phyloP scores from a whole-genome alignment of 2,888 invertebrate species.

The Sycophila texana region DNA sequence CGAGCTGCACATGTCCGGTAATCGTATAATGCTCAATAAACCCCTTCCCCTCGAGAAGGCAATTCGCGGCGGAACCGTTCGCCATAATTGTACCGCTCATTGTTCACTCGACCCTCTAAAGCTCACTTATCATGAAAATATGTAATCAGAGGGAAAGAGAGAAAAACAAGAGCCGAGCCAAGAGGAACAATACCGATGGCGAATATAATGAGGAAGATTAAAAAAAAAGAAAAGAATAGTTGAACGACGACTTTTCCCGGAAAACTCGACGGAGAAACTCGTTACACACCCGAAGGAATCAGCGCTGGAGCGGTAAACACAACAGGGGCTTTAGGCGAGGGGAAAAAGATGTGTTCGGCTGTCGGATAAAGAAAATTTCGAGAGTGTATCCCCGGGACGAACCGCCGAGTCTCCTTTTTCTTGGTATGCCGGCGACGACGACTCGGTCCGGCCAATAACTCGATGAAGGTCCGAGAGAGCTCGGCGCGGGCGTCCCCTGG shows the following conservation, averaged over 20 bases:
- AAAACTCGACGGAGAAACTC: no score
- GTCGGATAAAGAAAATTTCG: conserved; percentile 23
- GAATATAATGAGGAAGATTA: no score
- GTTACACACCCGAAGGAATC: not conserved
- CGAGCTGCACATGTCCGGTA: not conserved
- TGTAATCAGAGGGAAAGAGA: not conserved
- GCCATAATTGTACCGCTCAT: conserved; percentile 2
- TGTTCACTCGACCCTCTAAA: conserved; percentile 11
- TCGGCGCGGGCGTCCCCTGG: not conserved
- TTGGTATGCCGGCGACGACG: not conserved
- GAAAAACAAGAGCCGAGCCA: not conserved
- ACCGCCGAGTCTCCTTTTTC: not conserved
- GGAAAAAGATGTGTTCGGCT: not conserved
- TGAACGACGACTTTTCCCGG: no score
- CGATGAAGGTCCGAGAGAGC: conserved; percentile 30
- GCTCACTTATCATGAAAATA: not conserved
- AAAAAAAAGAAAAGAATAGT: no score
- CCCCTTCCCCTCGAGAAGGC: not conserved
- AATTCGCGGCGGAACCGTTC: conserved; percentile 19
- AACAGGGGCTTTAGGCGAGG: not conserved
- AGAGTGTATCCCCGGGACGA: not conserved
- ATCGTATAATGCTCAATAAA: conserved; percentile 34
- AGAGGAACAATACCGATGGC: no score
- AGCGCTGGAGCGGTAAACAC: not conserved
- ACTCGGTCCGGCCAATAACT: conserved; percentile 33